A percentile compares a stretch with the other conserved stretches of the same genome.
Evolutionary conservation across 2,797 vertebrate species (phyloP).

Genomic region (Rhinella marina): DNA sequence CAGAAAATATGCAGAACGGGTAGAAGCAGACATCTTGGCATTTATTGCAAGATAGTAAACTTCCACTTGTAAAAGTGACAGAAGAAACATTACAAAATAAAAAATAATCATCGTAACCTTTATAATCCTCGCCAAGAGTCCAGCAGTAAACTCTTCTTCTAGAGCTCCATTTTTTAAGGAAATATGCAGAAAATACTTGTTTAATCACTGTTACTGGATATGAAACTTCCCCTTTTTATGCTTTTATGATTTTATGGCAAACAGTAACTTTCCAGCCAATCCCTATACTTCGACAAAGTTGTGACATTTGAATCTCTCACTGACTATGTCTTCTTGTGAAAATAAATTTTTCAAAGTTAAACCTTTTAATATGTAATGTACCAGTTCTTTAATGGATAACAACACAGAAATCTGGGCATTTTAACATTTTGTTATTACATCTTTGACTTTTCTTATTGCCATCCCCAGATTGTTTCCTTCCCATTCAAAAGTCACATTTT

Average conservation of each 20-base stretch:
- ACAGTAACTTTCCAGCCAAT: background rate
- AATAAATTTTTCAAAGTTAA: background rate
- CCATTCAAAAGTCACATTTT: no score
- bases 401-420: background rate
- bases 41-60: constrained; percentile 26
- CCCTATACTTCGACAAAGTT: background rate
- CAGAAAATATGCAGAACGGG: constrained; percentile 33
- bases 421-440: background rate
- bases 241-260: background rate
- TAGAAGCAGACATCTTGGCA: constrained; percentile 12
- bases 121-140: background rate
- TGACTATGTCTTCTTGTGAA: background rate
- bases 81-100: constrained; percentile 6
- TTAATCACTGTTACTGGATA: background rate
- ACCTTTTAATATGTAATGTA: background rate
- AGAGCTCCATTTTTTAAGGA: background rate
- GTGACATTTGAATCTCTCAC: background rate
- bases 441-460: no score
- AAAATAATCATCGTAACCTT: constrained; percentile 28
- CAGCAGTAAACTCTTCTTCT: background rate
- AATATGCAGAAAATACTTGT: background rate
- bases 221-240: background rate
- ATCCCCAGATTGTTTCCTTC: no score
- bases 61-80: constrained; percentile 43
- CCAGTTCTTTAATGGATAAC: background rate